These are phyloP conservation scores for Cerastis rubricosa DNA, from an alignment of 2,888 invertebrate species.

Conservation along the genomic window DNA sequence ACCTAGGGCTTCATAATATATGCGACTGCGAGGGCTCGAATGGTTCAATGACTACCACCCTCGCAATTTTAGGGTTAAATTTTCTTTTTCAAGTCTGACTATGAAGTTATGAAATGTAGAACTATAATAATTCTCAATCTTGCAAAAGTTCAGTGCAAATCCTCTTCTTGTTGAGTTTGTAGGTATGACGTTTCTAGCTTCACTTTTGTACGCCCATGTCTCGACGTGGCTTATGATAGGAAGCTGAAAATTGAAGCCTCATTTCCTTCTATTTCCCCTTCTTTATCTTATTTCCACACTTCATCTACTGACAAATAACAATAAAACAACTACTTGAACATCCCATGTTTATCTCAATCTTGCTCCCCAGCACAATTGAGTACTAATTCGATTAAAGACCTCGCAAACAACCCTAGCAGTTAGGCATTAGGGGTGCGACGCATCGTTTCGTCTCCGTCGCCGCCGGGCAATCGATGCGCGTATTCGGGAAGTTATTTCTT, in stretches of 20 bases:
- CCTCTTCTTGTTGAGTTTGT: not conserved
- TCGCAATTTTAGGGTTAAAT: conserved; percentile 22
- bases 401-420: conserved; percentile 77
- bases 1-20: conserved; percentile 76
- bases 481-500: conserved; percentile 80
- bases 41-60: conserved; percentile 62
- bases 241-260: not conserved
- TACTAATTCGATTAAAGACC: conserved; percentile 69
- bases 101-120: not conserved
- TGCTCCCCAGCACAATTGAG: conserved; percentile 41
- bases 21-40: conserved; percentile 56
- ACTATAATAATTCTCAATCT: not conserved
- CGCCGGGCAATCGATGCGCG: conserved; percentile 85
- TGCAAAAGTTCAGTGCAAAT: conserved; percentile 1
- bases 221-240: not conserved
- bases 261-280: not conserved
- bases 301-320: conserved; percentile 27
- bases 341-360: conserved; percentile 13
- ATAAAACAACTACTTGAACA: conserved; percentile 20
- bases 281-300: conserved; percentile 6
- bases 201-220: not conserved
- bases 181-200: not conserved
- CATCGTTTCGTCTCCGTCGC: conserved; percentile 77
- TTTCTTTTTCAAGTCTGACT: not conserved
- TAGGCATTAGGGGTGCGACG: conserved; percentile 82